These are phyloP conservation scores for Falco cherrug DNA, from an alignment of 2,797 vertebrate genomes.

Conservation along the genomic window DNA sequence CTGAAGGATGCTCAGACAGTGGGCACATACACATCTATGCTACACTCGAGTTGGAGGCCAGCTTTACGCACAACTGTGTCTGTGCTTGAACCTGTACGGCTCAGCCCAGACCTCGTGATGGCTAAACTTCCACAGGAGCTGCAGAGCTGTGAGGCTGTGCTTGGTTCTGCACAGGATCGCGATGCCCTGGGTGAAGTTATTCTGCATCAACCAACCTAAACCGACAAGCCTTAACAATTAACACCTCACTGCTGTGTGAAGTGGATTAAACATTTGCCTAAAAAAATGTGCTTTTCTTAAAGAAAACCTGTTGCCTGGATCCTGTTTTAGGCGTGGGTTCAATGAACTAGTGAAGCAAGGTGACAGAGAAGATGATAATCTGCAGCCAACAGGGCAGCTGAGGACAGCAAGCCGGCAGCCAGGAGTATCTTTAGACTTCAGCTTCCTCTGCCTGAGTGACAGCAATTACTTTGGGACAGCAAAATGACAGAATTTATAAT, in stretches of 20 bases:
- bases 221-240: neutral
- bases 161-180: neutral
- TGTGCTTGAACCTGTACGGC: neutral
- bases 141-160: neutral
- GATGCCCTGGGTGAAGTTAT: neutral
- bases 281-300: neutral
- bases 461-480: neutral
- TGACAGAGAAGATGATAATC: neutral
- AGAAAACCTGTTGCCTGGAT: neutral
- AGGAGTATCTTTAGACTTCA: neutral
- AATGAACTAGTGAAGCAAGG: neutral
- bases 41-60: neutral
- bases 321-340: neutral
- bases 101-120: neutral
- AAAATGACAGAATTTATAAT: neutral
- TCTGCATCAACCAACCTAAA: neutral
- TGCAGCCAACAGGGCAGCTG: neutral
- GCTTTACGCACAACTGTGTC: fast-evolving
- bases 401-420: neutral
- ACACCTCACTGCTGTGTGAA: neutral
- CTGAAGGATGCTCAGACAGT: neutral
- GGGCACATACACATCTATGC: neutral
- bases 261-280: neutral
- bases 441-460: neutral
- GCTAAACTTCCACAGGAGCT: neutral